Conservation (phyloP, 2,888 invertebrate species). For the Phlogophora meticulosa region DNA sequence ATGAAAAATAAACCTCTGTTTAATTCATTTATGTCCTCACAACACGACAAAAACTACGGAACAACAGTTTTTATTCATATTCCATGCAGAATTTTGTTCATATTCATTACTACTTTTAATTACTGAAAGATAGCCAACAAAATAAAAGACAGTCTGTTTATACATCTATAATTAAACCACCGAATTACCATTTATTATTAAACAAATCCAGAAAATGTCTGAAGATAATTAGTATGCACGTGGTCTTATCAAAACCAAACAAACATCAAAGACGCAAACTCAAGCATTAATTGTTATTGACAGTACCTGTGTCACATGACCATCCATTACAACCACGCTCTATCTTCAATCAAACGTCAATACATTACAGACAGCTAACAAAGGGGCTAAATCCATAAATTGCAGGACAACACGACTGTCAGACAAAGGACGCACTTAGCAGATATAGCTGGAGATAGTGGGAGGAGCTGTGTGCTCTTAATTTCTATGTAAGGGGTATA, state of each 20-base stretch:
- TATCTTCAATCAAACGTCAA: conserved; percentile 80
- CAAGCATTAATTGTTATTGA: conserved; percentile 60
- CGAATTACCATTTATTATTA: too few species aligned
- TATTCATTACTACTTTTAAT: background rate
- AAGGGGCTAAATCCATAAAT: conserved; percentile 82
- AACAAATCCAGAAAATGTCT: too few species aligned
- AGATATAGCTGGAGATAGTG: conserved; percentile 62
- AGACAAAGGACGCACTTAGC: conserved; percentile 72
- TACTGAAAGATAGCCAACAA: background rate
- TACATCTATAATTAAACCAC: too few species aligned
- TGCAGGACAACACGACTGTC: conserved; percentile 74
- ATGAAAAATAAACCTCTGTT: too few species aligned
- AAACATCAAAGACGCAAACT: conserved; percentile 27
- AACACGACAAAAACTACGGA: too few species aligned
- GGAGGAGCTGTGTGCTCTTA: conserved; percentile 34
- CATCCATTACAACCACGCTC: conserved; percentile 71
- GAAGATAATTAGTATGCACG: background rate
- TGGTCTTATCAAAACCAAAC: background rate
- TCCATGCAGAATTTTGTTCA: too few species aligned
- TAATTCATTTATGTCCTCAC: too few species aligned
- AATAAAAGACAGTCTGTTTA: background rate
- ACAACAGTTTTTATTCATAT: too few species aligned
- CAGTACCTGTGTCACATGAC: conserved; percentile 61
- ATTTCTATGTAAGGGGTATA: conserved; percentile 30
- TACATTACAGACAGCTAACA: conserved; percentile 76